A percentile compares a stretch with the other conserved stretches of the same genome.
Evolutionary conservation across 2,113 vertebrate genomes (phyloP).

Genomic region (Tupaia chinensis): DNA sequence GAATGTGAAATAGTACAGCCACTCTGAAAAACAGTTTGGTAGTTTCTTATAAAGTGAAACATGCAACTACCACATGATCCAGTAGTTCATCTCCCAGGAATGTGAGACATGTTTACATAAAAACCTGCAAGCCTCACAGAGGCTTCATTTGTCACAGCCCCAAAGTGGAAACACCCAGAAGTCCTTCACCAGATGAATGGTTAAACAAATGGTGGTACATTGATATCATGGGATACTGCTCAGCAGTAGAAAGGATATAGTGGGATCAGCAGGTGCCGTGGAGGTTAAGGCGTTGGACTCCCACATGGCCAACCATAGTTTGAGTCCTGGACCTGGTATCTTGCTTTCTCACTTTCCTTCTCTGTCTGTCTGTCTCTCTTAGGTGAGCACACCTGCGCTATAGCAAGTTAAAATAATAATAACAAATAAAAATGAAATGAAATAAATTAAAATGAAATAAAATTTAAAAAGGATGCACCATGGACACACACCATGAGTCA

Average conservation of each 20-base stretch:
- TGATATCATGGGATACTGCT: rapidly evolving
- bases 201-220: neutral
- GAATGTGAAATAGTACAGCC: rapidly evolving
- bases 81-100: neutral
- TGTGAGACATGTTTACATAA: neutral
- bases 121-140: neutral
- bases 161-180: neutral
- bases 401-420: too few relatives aligned
- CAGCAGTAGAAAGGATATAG: neutral
- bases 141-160: too few relatives aligned
- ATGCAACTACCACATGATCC: neutral
- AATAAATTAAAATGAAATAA: too few relatives aligned
- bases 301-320: too few relatives aligned
- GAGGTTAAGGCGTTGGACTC: too few relatives aligned
- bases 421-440: too few relatives aligned
- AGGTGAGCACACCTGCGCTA: too few relatives aligned
- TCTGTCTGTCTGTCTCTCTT: too few relatives aligned
- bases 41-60: neutral
- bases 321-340: too few relatives aligned
- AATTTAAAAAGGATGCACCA: neutral
- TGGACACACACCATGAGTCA: rapidly evolving
- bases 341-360: too few relatives aligned
- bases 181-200: rapidly evolving
- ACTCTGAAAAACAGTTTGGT: neutral
- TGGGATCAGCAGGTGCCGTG: too few relatives aligned